Evolutionary conservation across 2,797 vertebrate genomes (phyloP).

Genomic region (Botia kubotai): DNA sequence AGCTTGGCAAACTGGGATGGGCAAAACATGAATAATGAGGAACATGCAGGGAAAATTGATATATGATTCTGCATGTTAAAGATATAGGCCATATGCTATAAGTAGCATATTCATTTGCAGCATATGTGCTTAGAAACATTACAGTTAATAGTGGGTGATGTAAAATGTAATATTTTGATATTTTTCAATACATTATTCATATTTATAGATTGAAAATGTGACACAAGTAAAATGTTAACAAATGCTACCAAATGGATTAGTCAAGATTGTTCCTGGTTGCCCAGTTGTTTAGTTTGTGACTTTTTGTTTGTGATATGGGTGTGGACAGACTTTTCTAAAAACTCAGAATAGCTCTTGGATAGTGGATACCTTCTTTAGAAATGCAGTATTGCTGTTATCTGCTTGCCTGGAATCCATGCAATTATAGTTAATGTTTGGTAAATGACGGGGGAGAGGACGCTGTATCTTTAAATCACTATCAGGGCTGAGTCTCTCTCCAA

Average conservation of each 20-base stretch:
- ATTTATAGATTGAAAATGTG: too few relatives aligned
- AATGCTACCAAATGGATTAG: not conserved
- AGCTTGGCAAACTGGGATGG: slow-evolving; percentile 37
- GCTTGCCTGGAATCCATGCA: slow-evolving; percentile 38
- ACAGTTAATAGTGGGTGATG: not conserved
- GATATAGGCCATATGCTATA: slow-evolving; percentile 10
- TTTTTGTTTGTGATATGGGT: not conserved
- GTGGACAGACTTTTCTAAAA: slow-evolving; percentile 1
- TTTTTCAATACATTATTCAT: too few relatives aligned
- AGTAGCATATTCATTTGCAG: not conserved
- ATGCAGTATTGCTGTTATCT: slow-evolving; percentile 28
- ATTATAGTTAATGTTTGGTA: slow-evolving; percentile 45
- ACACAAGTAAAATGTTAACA: not conserved
- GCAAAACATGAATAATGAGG: slow-evolving; percentile 20
- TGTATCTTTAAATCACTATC: slow-evolving; percentile 21
- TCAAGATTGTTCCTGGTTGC: not conserved
- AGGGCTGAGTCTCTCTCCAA: not conserved
- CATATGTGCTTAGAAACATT: not conserved
- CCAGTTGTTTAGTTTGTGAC: not conserved
- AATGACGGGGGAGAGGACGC: not conserved
- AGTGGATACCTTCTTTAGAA: slow-evolving; percentile 11
- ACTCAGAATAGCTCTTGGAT: not conserved
- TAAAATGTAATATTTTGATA: too few relatives aligned
- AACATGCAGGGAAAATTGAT: slow-evolving; percentile 19
- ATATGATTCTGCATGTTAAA: slow-evolving; percentile 14